Conservation (phyloP, 2,797 vertebrate genomes). For the Phoeniculus purpureus region DNA sequence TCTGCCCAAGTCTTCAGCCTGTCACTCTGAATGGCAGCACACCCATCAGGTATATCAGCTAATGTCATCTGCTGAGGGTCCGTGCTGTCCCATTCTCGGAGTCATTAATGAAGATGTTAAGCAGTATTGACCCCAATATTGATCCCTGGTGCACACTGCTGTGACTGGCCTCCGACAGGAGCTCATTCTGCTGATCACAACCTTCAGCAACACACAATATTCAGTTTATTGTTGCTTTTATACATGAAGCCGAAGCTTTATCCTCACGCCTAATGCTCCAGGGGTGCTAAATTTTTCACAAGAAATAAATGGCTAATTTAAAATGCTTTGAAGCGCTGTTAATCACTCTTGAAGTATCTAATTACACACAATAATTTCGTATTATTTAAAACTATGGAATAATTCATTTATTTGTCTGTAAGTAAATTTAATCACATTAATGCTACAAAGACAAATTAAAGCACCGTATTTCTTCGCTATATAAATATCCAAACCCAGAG, state of each 20-base stretch:
- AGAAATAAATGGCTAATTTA: conserved; percentile 48
- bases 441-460: conserved; percentile 52
- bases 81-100: not conserved
- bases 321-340: conserved; percentile 38
- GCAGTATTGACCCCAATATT: rapidly evolving
- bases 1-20: not conserved
- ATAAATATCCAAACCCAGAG: not conserved
- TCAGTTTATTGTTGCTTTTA: not conserved
- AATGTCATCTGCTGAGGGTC: not conserved
- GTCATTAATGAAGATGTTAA: not conserved
- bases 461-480: not conserved
- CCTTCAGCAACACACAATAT: not conserved
- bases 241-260: conserved; percentile 16
- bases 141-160: not conserved
- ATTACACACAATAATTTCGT: conserved; percentile 35
- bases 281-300: conserved; percentile 14
- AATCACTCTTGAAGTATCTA: conserved; percentile 35
- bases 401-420: conserved; percentile 51
- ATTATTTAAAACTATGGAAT: conserved; percentile 58
- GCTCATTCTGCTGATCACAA: not conserved
- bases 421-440: conserved; percentile 58
- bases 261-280: not conserved
- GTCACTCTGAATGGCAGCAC: not conserved
- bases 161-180: not conserved
- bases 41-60: not conserved